phyloP scores from a whole-genome alignment of 2,888 invertebrate genomes.

The Agriopis marginaria region DNA sequence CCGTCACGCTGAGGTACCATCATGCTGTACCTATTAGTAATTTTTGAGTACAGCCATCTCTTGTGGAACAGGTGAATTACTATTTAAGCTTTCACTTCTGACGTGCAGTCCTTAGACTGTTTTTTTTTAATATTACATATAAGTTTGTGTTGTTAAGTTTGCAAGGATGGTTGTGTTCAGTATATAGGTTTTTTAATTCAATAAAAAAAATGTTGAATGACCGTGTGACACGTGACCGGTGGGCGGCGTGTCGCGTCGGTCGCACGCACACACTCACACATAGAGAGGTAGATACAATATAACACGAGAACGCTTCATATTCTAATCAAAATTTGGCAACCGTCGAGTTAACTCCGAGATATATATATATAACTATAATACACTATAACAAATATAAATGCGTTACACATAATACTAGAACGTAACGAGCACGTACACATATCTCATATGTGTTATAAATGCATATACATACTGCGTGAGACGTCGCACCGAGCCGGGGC shows the following conservation, averaged over 20 bases:
- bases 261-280: not conserved
- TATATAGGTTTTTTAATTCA: no score
- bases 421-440: slow-evolving; percentile 29
- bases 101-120: no score
- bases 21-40: no score
- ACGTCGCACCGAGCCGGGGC: slow-evolving; percentile 10
- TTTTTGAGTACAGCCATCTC: no score
- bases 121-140: no score
- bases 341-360: slow-evolving; percentile 42
- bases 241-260: not conserved
- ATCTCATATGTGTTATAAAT: slow-evolving; percentile 42
- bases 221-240: not conserved
- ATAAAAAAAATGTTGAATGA: no score
- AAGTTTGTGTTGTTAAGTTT: no score
- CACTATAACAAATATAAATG: slow-evolving; percentile 40
- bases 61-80: no score
- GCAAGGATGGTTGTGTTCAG: no score
- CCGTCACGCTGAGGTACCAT: no score
- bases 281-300: slow-evolving; percentile 22
- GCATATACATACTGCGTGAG: slow-evolving; percentile 42
- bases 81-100: no score
- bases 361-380: slow-evolving; percentile 1
- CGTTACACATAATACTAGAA: slow-evolving; percentile 23
- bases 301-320: slow-evolving; percentile 31
- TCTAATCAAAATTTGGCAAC: slow-evolving; percentile 76